These are phyloP conservation scores for Drosophila parabipectinata DNA, from an alignment of 1,140 invertebrate genomes.

Conservation along the genomic window DNA sequence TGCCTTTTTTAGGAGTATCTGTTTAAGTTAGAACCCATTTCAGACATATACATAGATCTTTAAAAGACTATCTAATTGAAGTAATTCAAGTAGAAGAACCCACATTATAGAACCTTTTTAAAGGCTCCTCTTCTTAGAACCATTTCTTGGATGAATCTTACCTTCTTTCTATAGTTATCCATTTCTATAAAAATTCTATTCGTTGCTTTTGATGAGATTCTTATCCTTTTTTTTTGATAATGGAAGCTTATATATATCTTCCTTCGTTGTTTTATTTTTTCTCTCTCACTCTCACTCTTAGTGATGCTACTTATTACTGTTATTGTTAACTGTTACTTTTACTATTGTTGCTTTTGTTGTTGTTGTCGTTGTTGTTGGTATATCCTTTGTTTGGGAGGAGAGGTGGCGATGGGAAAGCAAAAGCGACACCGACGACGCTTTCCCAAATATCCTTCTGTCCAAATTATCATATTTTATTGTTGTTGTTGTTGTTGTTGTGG, in stretches of 20 bases:
- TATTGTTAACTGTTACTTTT: constrained; percentile 15
- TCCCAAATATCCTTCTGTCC: constrained; percentile 29
- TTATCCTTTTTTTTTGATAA: constrained; percentile 1
- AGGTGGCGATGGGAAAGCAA: constrained; percentile 67
- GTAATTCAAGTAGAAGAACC: too few relatives aligned
- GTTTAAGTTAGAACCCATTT: too few relatives aligned
- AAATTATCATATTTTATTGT: constrained; percentile 44
- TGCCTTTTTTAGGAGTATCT: too few relatives aligned
- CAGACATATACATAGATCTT: too few relatives aligned
- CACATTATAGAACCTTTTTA: too few relatives aligned
- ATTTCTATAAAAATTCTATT: constrained; percentile 63
- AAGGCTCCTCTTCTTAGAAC: too few relatives aligned
- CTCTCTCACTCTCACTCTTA: constrained; percentile 15
- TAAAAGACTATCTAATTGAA: too few relatives aligned
- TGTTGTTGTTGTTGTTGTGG: neutral
- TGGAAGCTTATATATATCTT: constrained; percentile 4
- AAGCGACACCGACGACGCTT: constrained; percentile 72
- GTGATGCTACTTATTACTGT: constrained; percentile 11
- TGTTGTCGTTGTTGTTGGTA: constrained; percentile 50
- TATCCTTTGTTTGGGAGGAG: constrained; percentile 72
- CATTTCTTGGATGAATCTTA: constrained; percentile 31
- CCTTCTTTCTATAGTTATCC: constrained; percentile 83
- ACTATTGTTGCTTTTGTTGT: constrained; percentile 14
- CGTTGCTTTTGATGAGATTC: constrained; percentile 24
- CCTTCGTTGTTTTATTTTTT: constrained; percentile 27